Conservation (phyloP, 2,888 invertebrate genomes). For the Campoplex capitator region DNA sequence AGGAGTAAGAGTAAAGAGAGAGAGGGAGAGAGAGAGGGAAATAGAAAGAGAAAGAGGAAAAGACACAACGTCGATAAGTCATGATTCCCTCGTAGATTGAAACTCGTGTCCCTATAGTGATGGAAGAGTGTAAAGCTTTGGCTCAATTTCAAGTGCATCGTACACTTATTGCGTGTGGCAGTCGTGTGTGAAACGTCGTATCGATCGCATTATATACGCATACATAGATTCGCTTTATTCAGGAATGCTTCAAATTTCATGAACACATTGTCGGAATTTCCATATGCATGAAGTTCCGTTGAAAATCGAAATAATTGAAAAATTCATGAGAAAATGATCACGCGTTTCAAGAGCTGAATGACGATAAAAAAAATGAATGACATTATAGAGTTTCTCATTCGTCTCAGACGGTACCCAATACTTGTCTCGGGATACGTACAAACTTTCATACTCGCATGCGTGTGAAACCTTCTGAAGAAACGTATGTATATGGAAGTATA, state of each 20-base stretch:
- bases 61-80: slow-evolving; percentile 31
- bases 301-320: background rate
- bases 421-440: no score
- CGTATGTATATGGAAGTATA: background rate
- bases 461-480: background rate
- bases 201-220: background rate
- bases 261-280: background rate
- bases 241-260: background rate
- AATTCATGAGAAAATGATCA: background rate
- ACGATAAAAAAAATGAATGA: background rate
- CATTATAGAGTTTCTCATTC: background rate
- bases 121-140: slow-evolving; percentile 59
- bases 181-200: slow-evolving; percentile 39
- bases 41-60: background rate
- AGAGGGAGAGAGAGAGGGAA: no score
- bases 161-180: slow-evolving; percentile 60
- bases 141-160: slow-evolving; percentile 64
- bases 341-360: background rate
- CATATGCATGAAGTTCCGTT: background rate
- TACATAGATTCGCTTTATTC: background rate
- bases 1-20: background rate
- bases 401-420: no score
- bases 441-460: background rate
- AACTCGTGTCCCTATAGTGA: slow-evolving; percentile 32
- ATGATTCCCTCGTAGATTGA: slow-evolving; percentile 19